phyloP scores from a whole-genome alignment of 2,113 vertebrate genomes.

The Thamnaconus septentrionalis region DNA sequence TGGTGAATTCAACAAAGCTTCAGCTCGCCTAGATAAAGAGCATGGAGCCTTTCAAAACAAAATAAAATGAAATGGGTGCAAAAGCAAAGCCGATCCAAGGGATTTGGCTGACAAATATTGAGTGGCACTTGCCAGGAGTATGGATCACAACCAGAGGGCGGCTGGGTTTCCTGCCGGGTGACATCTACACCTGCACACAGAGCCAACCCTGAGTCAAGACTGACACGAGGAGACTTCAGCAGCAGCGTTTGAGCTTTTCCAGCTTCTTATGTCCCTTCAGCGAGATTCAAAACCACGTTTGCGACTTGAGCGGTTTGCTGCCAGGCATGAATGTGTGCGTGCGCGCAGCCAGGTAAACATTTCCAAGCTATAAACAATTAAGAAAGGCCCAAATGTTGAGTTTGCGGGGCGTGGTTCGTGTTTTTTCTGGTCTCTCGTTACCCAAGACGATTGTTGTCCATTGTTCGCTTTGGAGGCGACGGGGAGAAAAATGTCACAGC shows the following conservation, averaged over 20 bases:
- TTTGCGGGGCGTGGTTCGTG: conserved; percentile 11
- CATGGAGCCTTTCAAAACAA: conserved; percentile 5
- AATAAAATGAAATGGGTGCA: not conserved
- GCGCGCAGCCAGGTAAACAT: conserved; percentile 9
- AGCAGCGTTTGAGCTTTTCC: conserved; percentile 13
- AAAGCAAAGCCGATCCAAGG: not conserved
- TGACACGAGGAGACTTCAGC: conserved; percentile 28
- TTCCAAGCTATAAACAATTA: conserved; percentile 16
- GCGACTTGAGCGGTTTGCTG: conserved; percentile 23
- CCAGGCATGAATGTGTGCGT: not conserved
- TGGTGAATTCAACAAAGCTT: conserved; percentile 25
- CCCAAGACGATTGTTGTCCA: too few relatives aligned
- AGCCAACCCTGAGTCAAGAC: conserved; percentile 18
- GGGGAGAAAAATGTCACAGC: too few relatives aligned
- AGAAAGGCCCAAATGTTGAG: conserved; percentile 26
- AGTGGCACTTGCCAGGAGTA: conserved; percentile 52
- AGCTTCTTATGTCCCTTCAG: not conserved
- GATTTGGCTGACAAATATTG: conserved; percentile 14
- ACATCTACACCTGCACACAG: conserved; percentile 32
- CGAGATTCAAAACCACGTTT: not conserved
- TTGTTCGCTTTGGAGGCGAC: too few relatives aligned
- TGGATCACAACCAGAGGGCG: conserved; percentile 22
- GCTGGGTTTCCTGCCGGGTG: conserved; percentile 18
- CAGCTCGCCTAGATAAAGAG: conserved; percentile 7
- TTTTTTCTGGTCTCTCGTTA: not conserved